These are phyloP conservation scores for Formica aserva DNA, from an alignment of 2,888 invertebrate species.

Conservation along the genomic window DNA sequence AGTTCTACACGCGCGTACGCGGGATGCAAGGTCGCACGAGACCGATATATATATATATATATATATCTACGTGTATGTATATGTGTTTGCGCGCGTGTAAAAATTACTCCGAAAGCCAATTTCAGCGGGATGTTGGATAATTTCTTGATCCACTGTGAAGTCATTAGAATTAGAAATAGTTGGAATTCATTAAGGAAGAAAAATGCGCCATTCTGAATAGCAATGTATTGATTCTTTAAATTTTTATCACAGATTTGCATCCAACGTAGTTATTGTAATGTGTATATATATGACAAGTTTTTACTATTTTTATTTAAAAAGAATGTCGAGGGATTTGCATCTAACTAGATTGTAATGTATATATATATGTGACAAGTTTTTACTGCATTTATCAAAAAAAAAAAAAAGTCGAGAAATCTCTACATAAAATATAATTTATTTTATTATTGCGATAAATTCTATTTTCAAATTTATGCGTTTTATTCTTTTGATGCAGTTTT, in stretches of 20 bases:
- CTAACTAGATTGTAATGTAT: too few species aligned
- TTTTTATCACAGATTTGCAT: neutral
- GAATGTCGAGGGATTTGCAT: neutral
- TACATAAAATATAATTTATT: neutral
- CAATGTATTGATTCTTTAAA: neutral
- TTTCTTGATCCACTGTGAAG: conserved; percentile 4
- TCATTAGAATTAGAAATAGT: neutral
- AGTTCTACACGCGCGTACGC: conserved; percentile 64
- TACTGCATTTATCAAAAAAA: neutral
- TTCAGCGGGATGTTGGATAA: conserved; percentile 28
- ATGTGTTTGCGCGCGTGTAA: neutral
- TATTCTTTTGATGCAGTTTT: neutral
- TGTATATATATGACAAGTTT: neutral
- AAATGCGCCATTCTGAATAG: neutral
- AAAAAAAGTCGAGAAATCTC: neutral
- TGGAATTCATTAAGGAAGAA: neutral
- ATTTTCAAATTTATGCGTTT: neutral
- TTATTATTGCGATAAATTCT: neutral
- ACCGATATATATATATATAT: neutral
- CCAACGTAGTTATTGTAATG: neutral
- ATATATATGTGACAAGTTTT: neutral
- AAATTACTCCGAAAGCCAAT: conserved; percentile 55
- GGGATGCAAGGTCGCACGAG: conserved; percentile 70
- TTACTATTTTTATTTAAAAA: neutral
- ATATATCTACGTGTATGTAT: neutral